Conservation (phyloP, 2,888 invertebrate genomes). For the Carpatolechia fugitivella region DNA sequence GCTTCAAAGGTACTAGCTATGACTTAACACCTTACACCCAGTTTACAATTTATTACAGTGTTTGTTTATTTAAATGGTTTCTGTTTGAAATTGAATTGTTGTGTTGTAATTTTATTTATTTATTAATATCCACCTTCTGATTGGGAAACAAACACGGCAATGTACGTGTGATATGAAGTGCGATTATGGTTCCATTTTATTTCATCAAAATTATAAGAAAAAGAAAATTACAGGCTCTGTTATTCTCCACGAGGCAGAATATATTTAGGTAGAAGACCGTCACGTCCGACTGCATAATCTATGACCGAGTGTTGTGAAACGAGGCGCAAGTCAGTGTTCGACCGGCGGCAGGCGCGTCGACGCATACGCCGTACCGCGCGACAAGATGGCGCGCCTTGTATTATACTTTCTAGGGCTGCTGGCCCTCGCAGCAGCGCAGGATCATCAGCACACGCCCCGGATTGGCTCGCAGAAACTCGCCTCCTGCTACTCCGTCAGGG, state of each 20-base stretch:
- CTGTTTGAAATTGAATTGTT: too few species aligned
- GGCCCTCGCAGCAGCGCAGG: slow-evolving; percentile 46
- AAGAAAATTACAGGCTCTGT: neutral
- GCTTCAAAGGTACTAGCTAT: too few species aligned
- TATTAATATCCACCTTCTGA: too few species aligned
- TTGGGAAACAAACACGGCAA: too few species aligned
- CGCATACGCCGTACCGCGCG: slow-evolving; percentile 36
- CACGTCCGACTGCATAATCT: slow-evolving; percentile 37
- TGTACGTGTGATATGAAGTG: too few species aligned
- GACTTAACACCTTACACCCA: too few species aligned
- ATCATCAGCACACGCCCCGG: slow-evolving; percentile 56
- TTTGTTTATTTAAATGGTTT: too few species aligned
- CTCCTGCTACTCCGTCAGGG: slow-evolving; percentile 63
- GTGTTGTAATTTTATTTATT: too few species aligned
- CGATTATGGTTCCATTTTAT: too few species aligned
- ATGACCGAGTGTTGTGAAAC: slow-evolving; percentile 68
- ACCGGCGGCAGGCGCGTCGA: slow-evolving; percentile 59
- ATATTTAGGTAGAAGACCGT: neutral
- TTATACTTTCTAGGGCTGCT: slow-evolving; percentile 50
- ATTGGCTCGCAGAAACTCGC: slow-evolving; percentile 61
- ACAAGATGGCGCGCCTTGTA: slow-evolving; percentile 63
- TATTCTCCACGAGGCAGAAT: neutral
- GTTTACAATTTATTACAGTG: too few species aligned
- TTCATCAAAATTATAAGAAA: too few species aligned
- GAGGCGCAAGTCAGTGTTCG: slow-evolving; percentile 58